These are phyloP conservation scores for Cotesia congregata DNA, from an alignment of 2,888 invertebrate species.

Conservation along the genomic window DNA sequence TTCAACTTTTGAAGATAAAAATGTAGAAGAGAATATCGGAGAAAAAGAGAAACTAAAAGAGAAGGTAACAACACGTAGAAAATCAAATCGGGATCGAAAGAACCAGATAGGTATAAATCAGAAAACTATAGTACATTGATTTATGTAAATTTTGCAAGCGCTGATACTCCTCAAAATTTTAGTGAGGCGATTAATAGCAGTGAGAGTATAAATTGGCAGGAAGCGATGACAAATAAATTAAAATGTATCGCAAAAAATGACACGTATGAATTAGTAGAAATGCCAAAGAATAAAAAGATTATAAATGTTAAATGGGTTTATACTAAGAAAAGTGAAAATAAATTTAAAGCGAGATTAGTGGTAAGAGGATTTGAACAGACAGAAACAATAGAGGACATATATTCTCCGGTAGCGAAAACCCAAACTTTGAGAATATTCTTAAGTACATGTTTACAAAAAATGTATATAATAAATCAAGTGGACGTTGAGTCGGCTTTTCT, in stretches of 20 bases:
- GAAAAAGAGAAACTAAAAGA: slow-evolving; percentile 17
- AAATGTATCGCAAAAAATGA: slow-evolving; percentile 1
- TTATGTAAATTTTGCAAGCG: slow-evolving; percentile 54
- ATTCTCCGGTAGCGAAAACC: slow-evolving; percentile 35
- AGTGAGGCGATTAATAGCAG: slow-evolving; percentile 54
- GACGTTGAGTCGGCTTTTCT: slow-evolving; percentile 47
- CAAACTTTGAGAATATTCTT: slow-evolving; percentile 34
- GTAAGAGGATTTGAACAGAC: slow-evolving; percentile 36
- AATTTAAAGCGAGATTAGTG: slow-evolving; percentile 46
- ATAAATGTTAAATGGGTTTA: slow-evolving; percentile 47
- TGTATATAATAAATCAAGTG: slow-evolving; percentile 39
- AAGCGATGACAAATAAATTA: slow-evolving; percentile 15
- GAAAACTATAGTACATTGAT: slow-evolving; percentile 41
- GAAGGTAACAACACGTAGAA: slow-evolving; percentile 2
- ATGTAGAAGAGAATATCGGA: slow-evolving; percentile 23
- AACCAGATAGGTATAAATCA: slow-evolving; percentile 1
- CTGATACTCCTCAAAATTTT: slow-evolving; percentile 53
- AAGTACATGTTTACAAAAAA: slow-evolving; percentile 8
- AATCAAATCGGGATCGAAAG: neutral
- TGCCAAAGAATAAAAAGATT: slow-evolving; percentile 34
- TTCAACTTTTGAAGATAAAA: neutral
- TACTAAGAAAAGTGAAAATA: slow-evolving; percentile 42
- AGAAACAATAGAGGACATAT: slow-evolving; percentile 23
- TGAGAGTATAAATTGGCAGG: neutral
- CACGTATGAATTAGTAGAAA: slow-evolving; percentile 42